Conservation (phyloP, 2,888 invertebrate species). For the Gasteruption jaculator region DNA sequence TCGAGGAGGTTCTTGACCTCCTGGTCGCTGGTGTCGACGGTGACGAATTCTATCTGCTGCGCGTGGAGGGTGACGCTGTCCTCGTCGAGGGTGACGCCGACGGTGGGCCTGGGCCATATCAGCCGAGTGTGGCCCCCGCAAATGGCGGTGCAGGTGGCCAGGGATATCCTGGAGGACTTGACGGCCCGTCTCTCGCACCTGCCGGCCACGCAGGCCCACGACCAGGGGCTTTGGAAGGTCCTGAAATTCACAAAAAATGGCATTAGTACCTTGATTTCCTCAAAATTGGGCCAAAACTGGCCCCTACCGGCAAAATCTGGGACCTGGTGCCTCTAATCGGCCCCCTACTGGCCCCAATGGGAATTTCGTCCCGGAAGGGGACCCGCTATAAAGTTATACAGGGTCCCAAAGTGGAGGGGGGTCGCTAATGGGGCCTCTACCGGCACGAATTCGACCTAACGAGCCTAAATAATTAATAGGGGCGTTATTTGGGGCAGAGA, state of each 20-base stretch:
- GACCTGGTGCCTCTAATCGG: no score
- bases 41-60: constrained; percentile 52
- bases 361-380: no score
- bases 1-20: constrained; percentile 43
- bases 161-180: constrained; percentile 65
- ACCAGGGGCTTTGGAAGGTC: constrained; percentile 60
- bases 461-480: no score
- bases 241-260: constrained; percentile 25
- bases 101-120: constrained; percentile 75
- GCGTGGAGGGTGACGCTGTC: constrained; percentile 61
- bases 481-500: no score
- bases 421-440: no score
- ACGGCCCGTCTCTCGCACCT: constrained; percentile 65
- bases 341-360: no score
- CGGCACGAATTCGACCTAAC: no score
- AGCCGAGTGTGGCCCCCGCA: constrained; percentile 68
- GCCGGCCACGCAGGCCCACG: constrained; percentile 67
- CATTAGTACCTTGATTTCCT: not conserved
- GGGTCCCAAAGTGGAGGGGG: no score
- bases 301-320: no score
- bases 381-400: no score
- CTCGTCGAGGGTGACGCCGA: constrained; percentile 63
- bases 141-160: constrained; percentile 73
- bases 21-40: constrained; percentile 38
- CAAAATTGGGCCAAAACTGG: no score